Conservation (phyloP, 2,113 vertebrate genomes). For the Petrocephalus microphthalmus region DNA sequence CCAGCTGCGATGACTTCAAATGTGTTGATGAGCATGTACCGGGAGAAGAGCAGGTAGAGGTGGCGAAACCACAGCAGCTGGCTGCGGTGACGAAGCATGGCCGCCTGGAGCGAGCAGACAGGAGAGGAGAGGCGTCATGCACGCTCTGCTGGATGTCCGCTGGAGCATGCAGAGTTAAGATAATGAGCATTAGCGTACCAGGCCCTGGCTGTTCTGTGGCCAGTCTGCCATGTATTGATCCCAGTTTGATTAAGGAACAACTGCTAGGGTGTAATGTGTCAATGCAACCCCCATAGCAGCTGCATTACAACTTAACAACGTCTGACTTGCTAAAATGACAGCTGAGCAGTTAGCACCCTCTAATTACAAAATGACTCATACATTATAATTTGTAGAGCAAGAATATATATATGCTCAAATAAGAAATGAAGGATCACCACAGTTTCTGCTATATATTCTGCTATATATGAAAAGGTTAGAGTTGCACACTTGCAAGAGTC, state of each 20-base stretch:
- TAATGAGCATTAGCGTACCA: not conserved
- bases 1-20: constrained; percentile 61
- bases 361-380: not conserved
- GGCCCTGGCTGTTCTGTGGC: not conserved
- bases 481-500: not conserved
- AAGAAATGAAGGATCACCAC: not conserved
- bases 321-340: not conserved
- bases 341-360: not conserved
- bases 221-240: no score
- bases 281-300: not conserved
- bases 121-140: constrained; percentile 13
- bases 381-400: not conserved
- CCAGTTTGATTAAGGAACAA: not conserved
- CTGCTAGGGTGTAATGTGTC: not conserved
- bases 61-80: constrained; percentile 89
- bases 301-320: not conserved
- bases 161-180: not conserved
- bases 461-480: not conserved
- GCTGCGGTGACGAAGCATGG: constrained; percentile 80
- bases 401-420: not conserved
- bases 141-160: not conserved
- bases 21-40: constrained; percentile 88
- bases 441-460: not conserved
- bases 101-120: constrained; percentile 63
- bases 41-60: constrained; percentile 76